phyloP scores from a whole-genome alignment of 2,113 vertebrate species.

The Ptilonorhynchus violaceus region DNA sequence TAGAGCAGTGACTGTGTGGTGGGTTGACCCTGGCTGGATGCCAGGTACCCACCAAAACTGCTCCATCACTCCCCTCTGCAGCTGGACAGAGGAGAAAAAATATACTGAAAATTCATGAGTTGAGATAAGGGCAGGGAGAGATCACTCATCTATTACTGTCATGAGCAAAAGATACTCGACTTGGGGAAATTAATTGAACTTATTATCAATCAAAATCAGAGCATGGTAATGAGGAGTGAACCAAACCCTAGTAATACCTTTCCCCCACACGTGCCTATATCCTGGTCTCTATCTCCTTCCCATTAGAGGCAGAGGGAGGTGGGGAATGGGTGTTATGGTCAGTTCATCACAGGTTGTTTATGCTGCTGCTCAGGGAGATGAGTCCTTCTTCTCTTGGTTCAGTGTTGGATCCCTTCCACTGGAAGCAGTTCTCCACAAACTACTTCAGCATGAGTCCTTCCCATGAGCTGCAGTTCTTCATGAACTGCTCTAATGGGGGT shows the following conservation, averaged over 20 bases:
- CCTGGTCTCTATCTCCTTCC: background rate
- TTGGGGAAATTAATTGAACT: background rate
- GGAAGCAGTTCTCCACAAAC: accelerated
- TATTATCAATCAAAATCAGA: background rate
- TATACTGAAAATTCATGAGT: background rate
- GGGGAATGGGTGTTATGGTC: background rate
- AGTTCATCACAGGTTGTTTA: background rate
- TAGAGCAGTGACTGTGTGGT: background rate
- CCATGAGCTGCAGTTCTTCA: background rate
- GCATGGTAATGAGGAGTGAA: background rate
- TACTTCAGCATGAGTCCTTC: background rate
- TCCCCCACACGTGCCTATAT: background rate
- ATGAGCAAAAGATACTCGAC: accelerated
- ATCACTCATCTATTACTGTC: background rate
- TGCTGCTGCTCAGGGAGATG: background rate
- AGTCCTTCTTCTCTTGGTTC: background rate
- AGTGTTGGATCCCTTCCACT: accelerated
- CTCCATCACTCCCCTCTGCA: background rate
- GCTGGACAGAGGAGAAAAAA: background rate
- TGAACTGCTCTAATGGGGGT: background rate
- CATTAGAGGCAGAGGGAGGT: no score
- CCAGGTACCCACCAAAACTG: background rate
- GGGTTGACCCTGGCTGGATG: background rate
- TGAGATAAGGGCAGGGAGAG: background rate
- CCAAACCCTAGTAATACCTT: background rate